Evolutionary conservation across 2,797 vertebrate species (phyloP), one percentile per base, ranked within the genome.

Genomic region (Nothura maculosa): DNA sequence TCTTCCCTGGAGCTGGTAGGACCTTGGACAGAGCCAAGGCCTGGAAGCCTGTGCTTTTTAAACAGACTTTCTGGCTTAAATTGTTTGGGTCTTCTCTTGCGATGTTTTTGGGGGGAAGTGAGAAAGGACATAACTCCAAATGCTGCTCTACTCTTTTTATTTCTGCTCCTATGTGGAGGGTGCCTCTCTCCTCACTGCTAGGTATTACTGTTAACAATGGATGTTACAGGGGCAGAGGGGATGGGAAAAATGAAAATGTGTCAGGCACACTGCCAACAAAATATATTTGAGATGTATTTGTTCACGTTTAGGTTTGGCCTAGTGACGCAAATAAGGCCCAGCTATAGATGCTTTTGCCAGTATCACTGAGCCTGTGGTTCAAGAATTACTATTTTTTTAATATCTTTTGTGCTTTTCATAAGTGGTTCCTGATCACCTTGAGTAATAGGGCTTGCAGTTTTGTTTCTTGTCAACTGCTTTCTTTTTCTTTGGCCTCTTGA

Each of bases 1-100:
- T 47, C 21, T 40, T 55, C 20, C 38, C 12, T 0, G 1, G 0
- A 3, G 4, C 0, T 5, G 14, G 13, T 5, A 52, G 73, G 48
- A 85, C 83, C 66, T 81, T 48, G 73, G 81, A 70, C 38, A 74
- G 64, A 50, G 10, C n/a, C 8, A 20, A 1, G 7, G 21, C 27
- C 42, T 6, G 30, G 2, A 15, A 21, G 5, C 7, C 4, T 8
- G 30, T 18, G 14, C n/a, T n/a, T 20, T n/a, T 48, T 4, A 21
- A 1, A 24, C 21, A 58, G 9, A 6, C 9, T 72, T 36, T 0
- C 0, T 55, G 32, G 18, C 40, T 40, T 36, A 55, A 55, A n/a
- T 55, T 30, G 27, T 14, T 5, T 16, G 2, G 0, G 0, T 10
- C 48, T 74, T 28, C 5, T 45, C 18, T 17, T 64, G 42, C 32